phyloP scores from a whole-genome alignment of 2,113 vertebrate genomes.

The Ramphastos sulfuratus region DNA sequence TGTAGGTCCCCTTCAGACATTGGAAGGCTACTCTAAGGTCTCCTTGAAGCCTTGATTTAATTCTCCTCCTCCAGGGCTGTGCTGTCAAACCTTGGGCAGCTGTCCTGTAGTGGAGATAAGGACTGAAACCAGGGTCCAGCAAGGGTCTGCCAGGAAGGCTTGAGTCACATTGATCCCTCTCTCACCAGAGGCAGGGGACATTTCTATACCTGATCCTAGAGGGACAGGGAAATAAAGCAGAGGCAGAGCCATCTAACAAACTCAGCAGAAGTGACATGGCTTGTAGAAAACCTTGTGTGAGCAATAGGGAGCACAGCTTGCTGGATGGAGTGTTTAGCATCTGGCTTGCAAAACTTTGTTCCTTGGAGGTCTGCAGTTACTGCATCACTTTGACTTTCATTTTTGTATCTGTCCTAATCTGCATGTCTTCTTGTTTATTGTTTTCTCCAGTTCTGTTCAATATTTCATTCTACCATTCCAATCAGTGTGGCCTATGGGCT shows the following conservation, averaged over 20 bases:
- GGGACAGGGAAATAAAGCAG: background rate
- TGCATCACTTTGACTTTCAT: background rate
- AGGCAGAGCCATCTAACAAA: background rate
- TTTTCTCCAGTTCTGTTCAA: background rate
- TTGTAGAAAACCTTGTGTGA: background rate
- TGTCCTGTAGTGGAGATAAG: background rate
- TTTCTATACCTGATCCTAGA: background rate
- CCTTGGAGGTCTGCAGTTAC: background rate
- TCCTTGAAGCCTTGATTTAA: too few relatives aligned
- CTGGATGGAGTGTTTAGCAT: background rate
- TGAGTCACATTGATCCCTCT: background rate
- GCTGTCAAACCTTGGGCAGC: background rate
- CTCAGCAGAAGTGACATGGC: background rate
- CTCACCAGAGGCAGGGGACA: background rate
- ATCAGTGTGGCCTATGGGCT: background rate
- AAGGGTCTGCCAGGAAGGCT: background rate
- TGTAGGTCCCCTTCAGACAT: too few relatives aligned
- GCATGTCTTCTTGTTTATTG: background rate
- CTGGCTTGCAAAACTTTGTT: background rate
- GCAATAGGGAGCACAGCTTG: accelerated
- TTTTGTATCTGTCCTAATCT: background rate
- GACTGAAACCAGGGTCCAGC: background rate
- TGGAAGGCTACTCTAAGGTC: too few relatives aligned
- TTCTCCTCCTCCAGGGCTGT: background rate
- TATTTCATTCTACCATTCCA: background rate